A percentile compares a stretch with the other conserved stretches of the same genome.
phyloP scores from a whole-genome alignment of 2,888 invertebrate genomes.

The Fissipunctia ypsillon region DNA sequence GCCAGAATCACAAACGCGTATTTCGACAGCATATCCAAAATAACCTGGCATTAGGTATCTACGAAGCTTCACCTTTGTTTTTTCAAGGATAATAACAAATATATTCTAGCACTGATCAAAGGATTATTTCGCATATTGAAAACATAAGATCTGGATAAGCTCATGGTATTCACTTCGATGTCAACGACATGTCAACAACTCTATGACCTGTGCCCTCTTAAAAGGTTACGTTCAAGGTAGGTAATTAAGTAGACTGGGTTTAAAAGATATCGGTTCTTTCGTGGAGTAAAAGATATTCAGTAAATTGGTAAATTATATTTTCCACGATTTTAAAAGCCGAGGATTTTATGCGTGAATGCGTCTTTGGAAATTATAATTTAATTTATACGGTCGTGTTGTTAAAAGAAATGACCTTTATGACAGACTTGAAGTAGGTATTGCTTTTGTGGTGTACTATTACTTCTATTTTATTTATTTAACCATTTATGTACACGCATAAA shows the following conservation, averaged over 20 bases:
- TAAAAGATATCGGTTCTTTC: conserved; percentile 34
- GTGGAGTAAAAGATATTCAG: conserved; percentile 9
- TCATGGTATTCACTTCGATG: conserved; percentile 43
- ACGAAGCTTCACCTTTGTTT: conserved; percentile 3
- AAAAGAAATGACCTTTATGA: background rate
- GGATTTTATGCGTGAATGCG: background rate
- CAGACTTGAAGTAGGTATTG: background rate
- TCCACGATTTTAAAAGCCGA: background rate
- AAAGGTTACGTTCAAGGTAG: conserved; percentile 50
- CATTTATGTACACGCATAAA: too few species aligned
- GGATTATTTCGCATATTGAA: conserved; percentile 71
- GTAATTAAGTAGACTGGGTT: conserved; percentile 36
- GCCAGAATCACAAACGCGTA: background rate
- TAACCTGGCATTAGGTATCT: conserved; percentile 2
- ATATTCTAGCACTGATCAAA: conserved; percentile 62
- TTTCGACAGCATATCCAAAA: conserved; percentile 27
- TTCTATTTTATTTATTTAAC: too few species aligned
- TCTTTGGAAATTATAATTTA: background rate
- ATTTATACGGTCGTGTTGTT: background rate
- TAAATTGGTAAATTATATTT: conserved; percentile 16
- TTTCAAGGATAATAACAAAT: conserved; percentile 55
- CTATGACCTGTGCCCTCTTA: conserved; percentile 53
- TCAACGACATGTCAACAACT: conserved; percentile 52
- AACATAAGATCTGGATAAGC: conserved; percentile 56
- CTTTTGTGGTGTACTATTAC: background rate